Percentiles rank a stretch among this genome's conserved stretches.
Evolutionary conservation across 2,113 vertebrate genomes (phyloP).

Genomic region (Nycticebus coucang): DNA sequence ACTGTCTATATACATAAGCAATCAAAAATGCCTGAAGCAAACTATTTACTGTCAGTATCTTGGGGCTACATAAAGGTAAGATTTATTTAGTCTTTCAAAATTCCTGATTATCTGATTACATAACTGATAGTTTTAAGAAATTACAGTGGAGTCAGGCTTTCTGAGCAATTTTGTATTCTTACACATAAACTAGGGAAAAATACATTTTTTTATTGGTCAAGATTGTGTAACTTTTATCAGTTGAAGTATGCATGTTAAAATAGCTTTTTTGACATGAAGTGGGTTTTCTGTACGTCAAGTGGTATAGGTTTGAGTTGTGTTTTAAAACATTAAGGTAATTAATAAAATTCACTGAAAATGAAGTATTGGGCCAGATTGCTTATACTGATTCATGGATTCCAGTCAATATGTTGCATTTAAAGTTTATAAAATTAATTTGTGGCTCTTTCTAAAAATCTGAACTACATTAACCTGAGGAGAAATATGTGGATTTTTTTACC

Average conservation of each 20-base stretch:
- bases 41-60: constrained; percentile 97
- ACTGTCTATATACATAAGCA: constrained; percentile 66
- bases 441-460: constrained; percentile 43
- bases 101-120: constrained; percentile 73
- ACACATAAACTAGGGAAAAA: background rate
- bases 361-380: background rate
- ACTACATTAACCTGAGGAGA: background rate
- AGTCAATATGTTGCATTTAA: background rate
- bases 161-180: constrained; percentile 23
- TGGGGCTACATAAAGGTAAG: constrained; percentile 99
- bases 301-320: background rate
- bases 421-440: constrained; percentile 31
- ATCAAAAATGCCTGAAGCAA: constrained; percentile 95
- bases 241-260: constrained; percentile 36
- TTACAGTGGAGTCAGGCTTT: background rate
- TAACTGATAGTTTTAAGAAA: constrained; percentile 61
- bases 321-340: constrained; percentile 42
- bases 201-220: background rate
- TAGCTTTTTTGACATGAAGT: constrained; percentile 13
- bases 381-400: background rate
- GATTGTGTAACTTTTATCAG: constrained; percentile 39
- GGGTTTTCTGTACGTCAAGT: background rate
- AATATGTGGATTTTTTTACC: background rate
- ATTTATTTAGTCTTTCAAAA: constrained; percentile 77
- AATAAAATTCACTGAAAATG: constrained; percentile 41